Base-by-base conservation (phyloP, 2,797 vertebrate genomes). In the Carcharodon carcharias region DNA sequence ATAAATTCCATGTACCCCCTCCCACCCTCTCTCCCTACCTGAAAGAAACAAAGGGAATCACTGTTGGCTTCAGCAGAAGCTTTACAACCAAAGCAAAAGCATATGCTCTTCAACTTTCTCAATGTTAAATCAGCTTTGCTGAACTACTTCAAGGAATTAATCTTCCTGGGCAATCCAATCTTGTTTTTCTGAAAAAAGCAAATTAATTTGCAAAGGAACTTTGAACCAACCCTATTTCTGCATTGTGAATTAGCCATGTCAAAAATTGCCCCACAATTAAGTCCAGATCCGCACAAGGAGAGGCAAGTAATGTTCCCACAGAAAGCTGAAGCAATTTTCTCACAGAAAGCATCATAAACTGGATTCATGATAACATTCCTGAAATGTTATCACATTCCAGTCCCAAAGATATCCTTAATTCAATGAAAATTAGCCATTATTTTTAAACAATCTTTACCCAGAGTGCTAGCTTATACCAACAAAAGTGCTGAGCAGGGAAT, bases 351-450 rank as follows among this genome's bases (percentile, higher is more conserved):
- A 45, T 40, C 40, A 18, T n/a, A n/a, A 67, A 93, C 61, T 28
- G 91, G n/a, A 9, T 93, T 35, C 40, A 26, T 67, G 61, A 93
- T 93, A 93, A 65, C 63, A 93, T 93, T 93, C 91, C 91, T 65
- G 26, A 65, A 93, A 67, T 93, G 21, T 23, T 93, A 67, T 67
- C 63, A 67, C 35, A 65, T 67, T 93, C 45, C 12, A 40, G n/a
- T 40, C 63, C 91, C n/a, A 40, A 93, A 93, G 91, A 21, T 65
- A 93, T 93, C 63, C 82, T 45, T 65, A 93, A 67, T 45, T 9
- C 61, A 11, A 67, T 9, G 63, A 12, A 63, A 26, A 8, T 67
- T n/a, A 21, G 45, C 14, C 1, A n/a, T 69, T 87, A 23, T 87
- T 45, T 67, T 67, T 65, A 26, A 16, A 65, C 61, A 40, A 93